Percentiles rank a stretch among this genome's conserved stretches.
phyloP scores from a whole-genome alignment of 2,113 vertebrate genomes.

The Egretta garzetta region DNA sequence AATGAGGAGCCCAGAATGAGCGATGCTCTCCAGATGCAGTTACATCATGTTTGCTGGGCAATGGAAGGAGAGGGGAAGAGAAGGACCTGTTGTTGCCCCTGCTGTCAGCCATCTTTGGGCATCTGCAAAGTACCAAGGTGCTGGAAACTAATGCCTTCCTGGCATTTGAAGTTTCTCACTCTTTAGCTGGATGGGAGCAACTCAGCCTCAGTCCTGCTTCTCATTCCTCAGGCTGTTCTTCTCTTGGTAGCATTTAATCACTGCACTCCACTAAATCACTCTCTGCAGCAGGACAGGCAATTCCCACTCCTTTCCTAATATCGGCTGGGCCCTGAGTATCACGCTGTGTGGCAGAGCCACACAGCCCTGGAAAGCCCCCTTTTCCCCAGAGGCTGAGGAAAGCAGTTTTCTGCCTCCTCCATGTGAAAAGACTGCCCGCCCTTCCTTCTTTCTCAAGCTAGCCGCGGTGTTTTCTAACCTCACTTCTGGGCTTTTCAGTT shows the following conservation, averaged over 20 bases:
- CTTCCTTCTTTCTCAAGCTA: not conserved
- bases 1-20: not conserved
- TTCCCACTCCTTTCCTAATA: not conserved
- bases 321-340: not conserved
- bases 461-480: not conserved
- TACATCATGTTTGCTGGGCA: not conserved
- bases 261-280: not conserved
- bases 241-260: not conserved
- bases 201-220: not conserved
- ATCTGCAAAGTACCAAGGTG: not conserved
- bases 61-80: not conserved
- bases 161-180: not conserved
- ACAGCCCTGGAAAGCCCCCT: not conserved
- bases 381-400: not conserved
- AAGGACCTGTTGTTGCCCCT: not conserved
- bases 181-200: not conserved
- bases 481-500: not conserved
- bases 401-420: not conserved
- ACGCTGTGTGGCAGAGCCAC: not conserved
- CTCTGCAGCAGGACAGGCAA: not conserved
- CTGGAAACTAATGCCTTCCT: not conserved
- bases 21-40: not conserved
- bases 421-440: not conserved
- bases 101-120: not conserved
- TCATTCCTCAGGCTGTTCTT: not conserved